Percentiles rank a stretch among this genome's conserved stretches.
These are phyloP conservation scores for Anhinga rufa DNA, from an alignment of 2,113 vertebrate genomes.

Conservation along the genomic window DNA sequence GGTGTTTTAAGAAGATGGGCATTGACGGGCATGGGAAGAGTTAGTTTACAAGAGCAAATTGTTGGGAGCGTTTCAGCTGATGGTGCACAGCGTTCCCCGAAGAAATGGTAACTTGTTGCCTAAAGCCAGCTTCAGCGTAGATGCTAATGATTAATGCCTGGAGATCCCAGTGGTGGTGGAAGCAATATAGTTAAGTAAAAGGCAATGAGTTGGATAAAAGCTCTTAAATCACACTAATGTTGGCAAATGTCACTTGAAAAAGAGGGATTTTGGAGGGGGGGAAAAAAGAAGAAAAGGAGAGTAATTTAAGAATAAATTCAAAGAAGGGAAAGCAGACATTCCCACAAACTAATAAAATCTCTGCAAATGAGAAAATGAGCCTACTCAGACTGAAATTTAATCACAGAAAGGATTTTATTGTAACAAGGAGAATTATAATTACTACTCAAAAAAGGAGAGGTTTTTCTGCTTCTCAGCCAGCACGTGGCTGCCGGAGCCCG, in stretches of 20 bases:
- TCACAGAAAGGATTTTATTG: slow-evolving; percentile 43
- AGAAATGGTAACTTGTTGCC: neutral
- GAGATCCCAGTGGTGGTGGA: slow-evolving; percentile 52
- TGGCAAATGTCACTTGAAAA: slow-evolving; percentile 66
- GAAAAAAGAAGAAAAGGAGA: neutral
- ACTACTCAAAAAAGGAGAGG: neutral
- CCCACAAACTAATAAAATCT: slow-evolving; percentile 40
- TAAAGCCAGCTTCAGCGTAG: slow-evolving; percentile 18
- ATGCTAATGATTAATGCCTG: slow-evolving; percentile 29
- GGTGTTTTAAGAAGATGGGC: neutral
- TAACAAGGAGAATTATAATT: slow-evolving; percentile 37
- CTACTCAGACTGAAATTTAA: slow-evolving; percentile 48
- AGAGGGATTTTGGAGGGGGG: neutral
- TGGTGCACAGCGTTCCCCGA: neutral
- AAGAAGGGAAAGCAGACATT: slow-evolving; percentile 15
- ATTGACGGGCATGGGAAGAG: neutral
- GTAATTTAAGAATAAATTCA: slow-evolving; percentile 42
- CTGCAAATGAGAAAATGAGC: slow-evolving; percentile 56
- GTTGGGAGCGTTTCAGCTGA: neutral
- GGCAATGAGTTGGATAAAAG: slow-evolving; percentile 64
- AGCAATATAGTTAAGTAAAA: slow-evolving; percentile 66
- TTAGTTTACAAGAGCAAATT: neutral
- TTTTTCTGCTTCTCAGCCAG: neutral
- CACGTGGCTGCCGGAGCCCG: fast-evolving
- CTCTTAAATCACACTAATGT: slow-evolving; percentile 59